These are phyloP conservation scores for Phataginus tetradactyla DNA, from an alignment of 2,797 vertebrate species.

Conservation along the genomic window DNA sequence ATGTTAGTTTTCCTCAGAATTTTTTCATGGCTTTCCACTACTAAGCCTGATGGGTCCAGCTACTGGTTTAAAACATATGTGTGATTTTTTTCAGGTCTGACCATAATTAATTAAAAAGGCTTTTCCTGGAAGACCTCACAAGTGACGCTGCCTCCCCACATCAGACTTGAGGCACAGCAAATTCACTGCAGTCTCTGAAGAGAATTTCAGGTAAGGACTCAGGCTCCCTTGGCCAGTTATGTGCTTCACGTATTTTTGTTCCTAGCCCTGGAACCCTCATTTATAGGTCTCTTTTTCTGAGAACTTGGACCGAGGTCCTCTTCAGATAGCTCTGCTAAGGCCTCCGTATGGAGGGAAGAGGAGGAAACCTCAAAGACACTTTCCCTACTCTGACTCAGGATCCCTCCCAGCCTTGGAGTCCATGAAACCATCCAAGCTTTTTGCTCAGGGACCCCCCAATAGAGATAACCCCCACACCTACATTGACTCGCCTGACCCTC, in stretches of 20 bases:
- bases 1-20: background rate
- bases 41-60: background rate
- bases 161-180: background rate
- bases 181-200: background rate
- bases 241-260: background rate
- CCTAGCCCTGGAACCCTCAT: background rate
- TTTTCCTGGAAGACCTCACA: background rate
- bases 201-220: background rate
- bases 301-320: background rate
- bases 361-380: background rate
- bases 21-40: background rate
- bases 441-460: background rate
- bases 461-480: background rate
- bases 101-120: background rate
- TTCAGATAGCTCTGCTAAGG: background rate
- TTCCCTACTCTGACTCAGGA: background rate
- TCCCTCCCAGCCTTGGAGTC: background rate
- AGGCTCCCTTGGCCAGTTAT: background rate
- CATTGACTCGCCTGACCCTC: background rate
- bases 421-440: background rate
- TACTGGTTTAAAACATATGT: background rate
- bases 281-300: background rate
- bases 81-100: background rate
- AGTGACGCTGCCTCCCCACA: background rate
- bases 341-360: background rate